phyloP scores from a whole-genome alignment of 2,113 vertebrate genomes.

The Equus quagga region DNA sequence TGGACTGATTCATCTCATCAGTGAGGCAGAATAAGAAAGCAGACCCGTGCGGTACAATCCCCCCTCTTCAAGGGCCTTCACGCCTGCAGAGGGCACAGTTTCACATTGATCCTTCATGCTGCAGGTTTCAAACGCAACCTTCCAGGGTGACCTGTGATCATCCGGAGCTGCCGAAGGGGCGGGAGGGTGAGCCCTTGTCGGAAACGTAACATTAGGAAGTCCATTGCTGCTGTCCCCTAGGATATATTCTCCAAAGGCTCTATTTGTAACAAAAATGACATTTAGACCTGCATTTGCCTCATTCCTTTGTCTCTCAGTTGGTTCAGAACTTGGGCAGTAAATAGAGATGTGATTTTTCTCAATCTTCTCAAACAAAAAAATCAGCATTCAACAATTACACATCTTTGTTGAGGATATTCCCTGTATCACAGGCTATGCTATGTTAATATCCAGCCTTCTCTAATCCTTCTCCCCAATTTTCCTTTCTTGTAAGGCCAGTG shows the following conservation, averaged over 20 bases:
- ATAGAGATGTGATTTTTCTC: background rate
- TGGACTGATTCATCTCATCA: too few relatives aligned
- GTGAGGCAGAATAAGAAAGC: background rate
- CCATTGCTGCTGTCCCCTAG: background rate
- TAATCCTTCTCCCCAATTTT: background rate
- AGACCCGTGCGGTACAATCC: fast-evolving
- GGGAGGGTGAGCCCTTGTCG: background rate
- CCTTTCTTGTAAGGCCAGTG: background rate
- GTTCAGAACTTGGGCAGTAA: background rate
- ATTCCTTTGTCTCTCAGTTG: background rate
- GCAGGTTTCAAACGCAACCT: background rate
- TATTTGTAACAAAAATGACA: background rate
- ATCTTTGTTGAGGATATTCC: background rate
- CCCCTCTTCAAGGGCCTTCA: background rate
- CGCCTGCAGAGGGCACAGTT: background rate
- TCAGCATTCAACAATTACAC: background rate
- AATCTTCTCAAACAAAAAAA: background rate
- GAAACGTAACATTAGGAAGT: background rate
- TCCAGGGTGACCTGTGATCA: background rate
- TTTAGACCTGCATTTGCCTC: background rate
- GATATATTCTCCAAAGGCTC: background rate
- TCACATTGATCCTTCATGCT: background rate
- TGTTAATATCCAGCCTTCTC: background rate
- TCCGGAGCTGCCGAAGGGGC: background rate
- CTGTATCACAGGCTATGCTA: too few relatives aligned